Evolutionary conservation across 2,888 invertebrate genomes (phyloP).

Genomic region (Gerosis bhagava): DNA sequence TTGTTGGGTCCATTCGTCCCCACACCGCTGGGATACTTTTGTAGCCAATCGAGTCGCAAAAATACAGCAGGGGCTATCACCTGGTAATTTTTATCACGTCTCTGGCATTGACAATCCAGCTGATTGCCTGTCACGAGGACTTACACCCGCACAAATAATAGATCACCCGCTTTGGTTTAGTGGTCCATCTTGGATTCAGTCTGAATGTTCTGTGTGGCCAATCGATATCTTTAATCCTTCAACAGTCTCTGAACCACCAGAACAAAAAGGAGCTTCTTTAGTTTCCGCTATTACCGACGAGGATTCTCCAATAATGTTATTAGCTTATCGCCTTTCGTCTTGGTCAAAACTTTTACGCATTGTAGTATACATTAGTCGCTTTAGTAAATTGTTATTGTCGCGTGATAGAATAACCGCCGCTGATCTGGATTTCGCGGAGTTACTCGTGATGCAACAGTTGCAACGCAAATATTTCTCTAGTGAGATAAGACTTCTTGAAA

Average conservation of each 20-base stretch:
- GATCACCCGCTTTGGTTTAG: conserved; percentile 20
- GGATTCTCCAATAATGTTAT: not conserved
- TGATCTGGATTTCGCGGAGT: conserved; percentile 8
- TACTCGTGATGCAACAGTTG: conserved; percentile 8
- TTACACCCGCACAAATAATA: conserved; percentile 12
- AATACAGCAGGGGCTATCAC: not conserved
- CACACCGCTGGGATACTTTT: not conserved
- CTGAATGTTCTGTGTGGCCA: not conserved
- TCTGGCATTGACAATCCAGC: conserved; percentile 16
- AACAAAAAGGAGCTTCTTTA: not conserved
- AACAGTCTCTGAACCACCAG: not conserved
- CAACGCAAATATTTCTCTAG: conserved; percentile 3
- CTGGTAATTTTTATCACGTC: conserved; percentile 12
- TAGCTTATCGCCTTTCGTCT: conserved; percentile 8
- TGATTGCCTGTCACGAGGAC: conserved; percentile 16
- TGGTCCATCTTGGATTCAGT: conserved; percentile 7
- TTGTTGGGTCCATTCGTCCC: not conserved
- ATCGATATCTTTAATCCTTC: not conserved
- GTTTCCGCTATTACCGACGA: not conserved
- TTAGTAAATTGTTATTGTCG: conserved; percentile 8
- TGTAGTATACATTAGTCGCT: conserved; percentile 4
- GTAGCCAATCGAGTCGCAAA: conserved; percentile 4
- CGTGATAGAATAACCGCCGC: no score
- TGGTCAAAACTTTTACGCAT: conserved; percentile 10
- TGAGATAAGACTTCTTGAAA: not conserved